Conservation (phyloP, 2,797 vertebrate genomes). For the Tragelaphus oryx region DNA sequence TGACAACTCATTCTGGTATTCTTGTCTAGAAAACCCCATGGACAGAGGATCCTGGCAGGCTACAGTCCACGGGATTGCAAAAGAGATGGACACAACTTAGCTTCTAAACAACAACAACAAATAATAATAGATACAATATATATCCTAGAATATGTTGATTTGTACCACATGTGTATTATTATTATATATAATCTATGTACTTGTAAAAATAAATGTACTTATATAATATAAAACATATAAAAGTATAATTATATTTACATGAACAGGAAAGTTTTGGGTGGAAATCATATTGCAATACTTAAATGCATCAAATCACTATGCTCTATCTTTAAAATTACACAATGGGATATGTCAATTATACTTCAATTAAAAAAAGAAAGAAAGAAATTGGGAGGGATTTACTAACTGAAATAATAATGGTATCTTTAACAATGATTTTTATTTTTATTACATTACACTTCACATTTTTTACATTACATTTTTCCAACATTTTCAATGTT, state of each 20-base stretch:
- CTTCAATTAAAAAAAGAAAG: background rate
- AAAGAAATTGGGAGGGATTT: background rate
- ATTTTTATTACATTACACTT: background rate
- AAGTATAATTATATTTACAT: background rate
- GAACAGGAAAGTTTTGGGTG: background rate
- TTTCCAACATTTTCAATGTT: background rate
- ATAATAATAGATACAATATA: background rate
- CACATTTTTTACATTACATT: background rate
- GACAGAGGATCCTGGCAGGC: background rate
- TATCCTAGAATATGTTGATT: background rate
- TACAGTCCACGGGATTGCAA: background rate
- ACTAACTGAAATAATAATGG: background rate
- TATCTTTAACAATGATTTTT: background rate
- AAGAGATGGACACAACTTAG: background rate
- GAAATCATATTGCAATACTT: background rate
- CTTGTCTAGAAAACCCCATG: background rate
- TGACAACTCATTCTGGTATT: background rate
- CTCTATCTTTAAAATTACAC: background rate
- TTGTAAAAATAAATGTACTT: background rate
- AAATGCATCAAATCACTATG: background rate
- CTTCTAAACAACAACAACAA: background rate
- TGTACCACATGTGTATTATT: background rate
- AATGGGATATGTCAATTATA: background rate
- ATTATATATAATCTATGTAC: background rate
- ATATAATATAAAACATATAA: background rate